Evolutionary conservation across 2,888 invertebrate genomes (phyloP), one percentile per base, ranked within the genome.

Genomic region (Erebia ligea): DNA sequence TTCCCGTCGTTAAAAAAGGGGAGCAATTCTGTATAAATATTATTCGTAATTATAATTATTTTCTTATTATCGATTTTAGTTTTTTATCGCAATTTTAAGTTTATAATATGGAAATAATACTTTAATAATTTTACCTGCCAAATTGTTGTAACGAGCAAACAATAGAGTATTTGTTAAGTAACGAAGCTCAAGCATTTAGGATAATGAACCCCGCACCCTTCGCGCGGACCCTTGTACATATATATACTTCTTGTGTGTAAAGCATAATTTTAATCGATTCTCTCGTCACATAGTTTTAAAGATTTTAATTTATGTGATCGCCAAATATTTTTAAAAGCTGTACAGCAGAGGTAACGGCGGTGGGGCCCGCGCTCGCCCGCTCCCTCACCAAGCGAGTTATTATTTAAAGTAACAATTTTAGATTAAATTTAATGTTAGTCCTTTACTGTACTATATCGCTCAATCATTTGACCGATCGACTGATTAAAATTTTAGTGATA

Each of bases 361-460:
- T 75, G 80, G 79, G 78, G 78, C 76, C 79, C 80, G 80, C 84
- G 81, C 85, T 80, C 86, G 86, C 81, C 78, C 85, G 82, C 84
- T 78, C 82, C 84, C 86, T 81, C 83, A 84, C 81, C 81, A 84
- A 90, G 89, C 91, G 92, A 91, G 86, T 92, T 92, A 92, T 92
- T 88, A 91, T 92, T 92, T 93, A 91, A 91, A 91, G 88, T 92
- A 91, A 92, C 91, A 91, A 62, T 86, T 92, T 91, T 93, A 92
- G 92, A 92, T 93, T 93, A 92, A 93, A 92, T 92, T 92, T 93
- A 92, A 93, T 93, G 85, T 93, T 93, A 92, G 93, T 92, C 92
- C 88, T 91, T 91, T 92, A 92, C 92, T 92, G 91, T 92, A 92
- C 90, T 92, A 91, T 91, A 93, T 93, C 92, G 92, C 92, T 93